Evolutionary conservation across 2,888 invertebrate genomes (phyloP), one percentile per base, ranked within the genome.

Genomic region (Dasypolia templi): DNA sequence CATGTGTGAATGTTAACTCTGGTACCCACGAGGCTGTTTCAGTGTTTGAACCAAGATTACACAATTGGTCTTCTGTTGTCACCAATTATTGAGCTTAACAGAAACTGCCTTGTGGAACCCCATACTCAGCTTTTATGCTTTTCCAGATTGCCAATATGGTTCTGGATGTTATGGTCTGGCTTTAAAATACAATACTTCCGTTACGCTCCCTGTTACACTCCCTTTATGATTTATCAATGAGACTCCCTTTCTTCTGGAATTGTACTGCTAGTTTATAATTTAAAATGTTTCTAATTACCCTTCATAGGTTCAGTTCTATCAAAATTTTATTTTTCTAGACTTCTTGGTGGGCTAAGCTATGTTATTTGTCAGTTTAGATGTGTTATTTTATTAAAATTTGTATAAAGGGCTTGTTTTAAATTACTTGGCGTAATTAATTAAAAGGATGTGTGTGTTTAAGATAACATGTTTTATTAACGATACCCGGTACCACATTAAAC

Each of bases 321-420:
- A 7, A 61, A 49, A 4, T 42, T 53, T 32, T 39, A 35, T n/a
- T 75, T 74, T 70, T 32, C n/a, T 75, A 65, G 59, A 55, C 64
- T 69, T 79, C 64, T 75, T 75, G 59, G 64, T 68, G 69, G 69
- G 81, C 75, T 79, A 46, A 75, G 69, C 69, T 65, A 58, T 75
- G n/a, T 76, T 76, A 61, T 61, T 32, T 63, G 42, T 61, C 69
- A 79, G 64, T 61, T 39, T 61, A n/a, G 35, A 80, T 80, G 80
- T 80, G 78, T 75, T 80, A 69, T 67, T 79, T 80, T 79, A 80
- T 75, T 32, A 74, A 64, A 49, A 53, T 62, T 53, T 78, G 46
- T 72, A 65, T 71, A 64, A 53, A 53, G 53, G 64, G 64, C 46
- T 59, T 63, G 49, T n/a, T 74, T 67, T 11, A 75, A 77, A 58